Evolutionary conservation across 1,140 invertebrate species (phyloP).

Genomic region (Hyles euphorbiae): DNA sequence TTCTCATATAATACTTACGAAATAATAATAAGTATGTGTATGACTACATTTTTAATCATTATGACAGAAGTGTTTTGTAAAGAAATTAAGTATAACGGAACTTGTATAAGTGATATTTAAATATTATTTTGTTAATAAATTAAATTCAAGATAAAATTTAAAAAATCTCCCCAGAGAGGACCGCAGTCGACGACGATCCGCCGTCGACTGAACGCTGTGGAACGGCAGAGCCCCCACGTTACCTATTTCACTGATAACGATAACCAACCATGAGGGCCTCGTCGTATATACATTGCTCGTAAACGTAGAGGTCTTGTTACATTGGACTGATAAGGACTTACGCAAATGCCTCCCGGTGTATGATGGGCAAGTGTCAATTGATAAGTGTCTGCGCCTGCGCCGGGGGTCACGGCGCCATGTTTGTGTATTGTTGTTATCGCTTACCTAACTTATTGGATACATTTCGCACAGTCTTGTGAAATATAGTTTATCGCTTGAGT

Average conservation of each 20-base stretch:
- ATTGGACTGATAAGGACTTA: conserved; percentile 50
- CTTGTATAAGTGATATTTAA: too few species aligned
- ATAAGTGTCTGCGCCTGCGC: conserved; percentile 49
- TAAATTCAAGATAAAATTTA: conserved; percentile 11
- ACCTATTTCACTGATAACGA: conserved; percentile 23
- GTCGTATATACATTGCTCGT: not conserved
- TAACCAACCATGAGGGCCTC: not conserved
- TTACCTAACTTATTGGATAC: conserved; percentile 1
- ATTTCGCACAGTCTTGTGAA: too few species aligned
- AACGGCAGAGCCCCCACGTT: conserved; percentile 43
- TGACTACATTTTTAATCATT: too few species aligned
- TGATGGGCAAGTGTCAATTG: conserved; percentile 63
- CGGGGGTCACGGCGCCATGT: conserved; percentile 47
- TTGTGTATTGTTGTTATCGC: conserved; percentile 37
- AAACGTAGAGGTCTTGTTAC: conserved; percentile 22
- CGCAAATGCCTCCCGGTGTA: conserved; percentile 61
- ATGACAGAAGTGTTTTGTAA: too few species aligned
- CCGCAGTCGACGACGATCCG: conserved; percentile 62
- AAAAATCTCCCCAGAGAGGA: conserved; percentile 31
- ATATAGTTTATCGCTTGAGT: too few species aligned
- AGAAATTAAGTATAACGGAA: too few species aligned
- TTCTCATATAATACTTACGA: too few species aligned
- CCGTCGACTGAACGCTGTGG: conserved; percentile 51
- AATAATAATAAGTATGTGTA: too few species aligned
- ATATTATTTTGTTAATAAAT: not conserved